Base-by-base conservation (phyloP, 2,797 vertebrate species). In the Pangasius macronema region DNA sequence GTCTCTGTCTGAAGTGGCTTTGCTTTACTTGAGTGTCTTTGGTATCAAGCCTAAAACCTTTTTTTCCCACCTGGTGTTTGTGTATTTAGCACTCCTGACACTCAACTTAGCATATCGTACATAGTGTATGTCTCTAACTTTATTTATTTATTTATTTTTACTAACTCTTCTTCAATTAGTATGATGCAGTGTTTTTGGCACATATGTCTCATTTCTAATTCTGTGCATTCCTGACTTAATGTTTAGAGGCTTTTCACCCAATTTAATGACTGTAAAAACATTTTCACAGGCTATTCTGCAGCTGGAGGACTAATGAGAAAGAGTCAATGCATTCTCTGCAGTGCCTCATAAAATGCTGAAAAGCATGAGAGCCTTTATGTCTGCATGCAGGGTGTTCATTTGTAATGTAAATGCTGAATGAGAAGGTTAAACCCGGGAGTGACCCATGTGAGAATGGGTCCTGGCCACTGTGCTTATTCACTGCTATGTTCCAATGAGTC, bases 1-100 rank as follows among this genome's bases (percentile, higher is more conserved):
- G 93, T 91, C 90, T 84, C 87, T 83, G 80, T 91, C 91, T 42
- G 61, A 82, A 67, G 77, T 93, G 91, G 87, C 77, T 85, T 70
- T 79, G 36, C 73, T 84, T 84, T 65, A 81, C 80, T 87, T 42
- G 61, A 61, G 80, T 82, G 67, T 75, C 27, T 76, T 87, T 87
- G 57, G 51, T 55, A 57, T 84, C 70, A 83, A 55, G 24, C 36
- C 27, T 79, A 57, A 68, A 59, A 59, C 33, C 53, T 39, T 24
- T 51, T 73, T 79, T 70, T 80, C 22, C 22, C 70, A 72, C n/a
- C 75, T 49, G 36, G 36, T 70, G 51, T 46, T 63, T 77, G 49
- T 33, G 49, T 11, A 53, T 87, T 77, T 84, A 84, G 68, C 73
- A 49, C 51, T 24, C 57, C 16, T 42, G 33, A 53, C 61, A 61